A percentile compares a stretch with the other conserved stretches of the same genome.
Evolutionary conservation across 1,140 invertebrate species (phyloP).

Genomic region (Planococcus citri): DNA sequence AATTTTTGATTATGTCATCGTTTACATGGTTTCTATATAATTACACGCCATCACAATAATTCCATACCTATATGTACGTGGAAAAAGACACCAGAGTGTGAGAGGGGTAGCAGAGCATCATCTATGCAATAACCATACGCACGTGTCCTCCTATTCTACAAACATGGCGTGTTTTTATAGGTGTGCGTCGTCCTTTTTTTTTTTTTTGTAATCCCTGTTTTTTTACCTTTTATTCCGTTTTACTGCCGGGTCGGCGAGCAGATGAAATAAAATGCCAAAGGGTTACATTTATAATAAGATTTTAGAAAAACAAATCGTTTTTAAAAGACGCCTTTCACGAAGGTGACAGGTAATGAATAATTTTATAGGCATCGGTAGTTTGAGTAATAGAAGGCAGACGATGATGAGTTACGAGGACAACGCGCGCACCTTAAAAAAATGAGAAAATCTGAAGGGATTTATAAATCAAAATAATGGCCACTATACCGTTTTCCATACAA

Average conservation of each 20-base stretch:
- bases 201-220: conserved; percentile 3
- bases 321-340: conserved; percentile 1
- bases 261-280: conserved; percentile 3
- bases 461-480: conserved; percentile 3
- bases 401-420: background rate
- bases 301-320: background rate
- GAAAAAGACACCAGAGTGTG: too few relatives aligned
- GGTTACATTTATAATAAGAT: background rate
- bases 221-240: too few relatives aligned
- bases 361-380: conserved; percentile 3
- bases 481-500: background rate
- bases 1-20: conserved; percentile 4
- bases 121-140: background rate
- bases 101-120: too few relatives aligned
- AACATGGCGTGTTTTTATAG: background rate
- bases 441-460: conserved; percentile 1
- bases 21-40: background rate
- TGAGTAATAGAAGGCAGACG: background rate
- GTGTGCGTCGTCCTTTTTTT: too few relatives aligned
- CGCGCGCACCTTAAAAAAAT: background rate
- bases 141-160: background rate
- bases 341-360: conserved; percentile 6
- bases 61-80: too few relatives aligned
- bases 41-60: background rate
- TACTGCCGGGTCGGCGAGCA: background rate